Evolutionary conservation across 2,888 invertebrate species (phyloP).

Genomic region (Leptinotarsa rubiginosa): DNA sequence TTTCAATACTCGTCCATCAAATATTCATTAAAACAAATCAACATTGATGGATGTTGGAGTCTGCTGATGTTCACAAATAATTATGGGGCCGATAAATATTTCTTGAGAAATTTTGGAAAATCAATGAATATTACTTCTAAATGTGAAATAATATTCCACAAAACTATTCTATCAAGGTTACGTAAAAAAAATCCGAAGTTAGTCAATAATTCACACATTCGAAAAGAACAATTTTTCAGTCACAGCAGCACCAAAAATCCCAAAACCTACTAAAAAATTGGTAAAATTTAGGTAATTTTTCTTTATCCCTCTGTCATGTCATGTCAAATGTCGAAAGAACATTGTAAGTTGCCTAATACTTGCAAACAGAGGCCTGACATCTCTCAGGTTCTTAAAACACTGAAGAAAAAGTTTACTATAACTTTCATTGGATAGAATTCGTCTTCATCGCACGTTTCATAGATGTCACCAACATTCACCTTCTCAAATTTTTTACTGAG

Average conservation of each 20-base stretch:
- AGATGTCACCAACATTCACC: background rate
- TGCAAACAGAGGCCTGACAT: too few relatives aligned
- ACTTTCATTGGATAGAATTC: too few relatives aligned
- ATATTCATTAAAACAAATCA: constrained; percentile 1
- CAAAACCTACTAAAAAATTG: constrained; percentile 35
- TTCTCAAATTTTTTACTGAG: too few relatives aligned
- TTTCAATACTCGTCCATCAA: constrained; percentile 24
- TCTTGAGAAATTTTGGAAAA: constrained; percentile 38
- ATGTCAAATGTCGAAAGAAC: background rate
- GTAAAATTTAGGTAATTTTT: constrained; percentile 43
- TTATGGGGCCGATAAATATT: constrained; percentile 14
- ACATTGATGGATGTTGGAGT: background rate
- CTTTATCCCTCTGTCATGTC: constrained; percentile 39
- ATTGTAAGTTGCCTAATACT: too few relatives aligned
- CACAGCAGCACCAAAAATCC: constrained; percentile 29
- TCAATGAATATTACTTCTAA: constrained; percentile 37
- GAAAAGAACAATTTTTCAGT: constrained; percentile 28
- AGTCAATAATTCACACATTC: constrained; percentile 11
- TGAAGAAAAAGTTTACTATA: too few relatives aligned
- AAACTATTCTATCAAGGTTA: constrained; percentile 21
- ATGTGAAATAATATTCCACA: constrained; percentile 27
- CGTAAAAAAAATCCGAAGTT: background rate
- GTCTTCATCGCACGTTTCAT: too few relatives aligned
- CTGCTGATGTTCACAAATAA: constrained; percentile 14
- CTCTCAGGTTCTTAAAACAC: too few relatives aligned